A percentile compares a stretch with the other conserved stretches of the same genome.
These are phyloP conservation scores for Porites australiensis DNA, from an alignment of 64 coral and sea anemone species.

Conservation along the genomic window DNA sequence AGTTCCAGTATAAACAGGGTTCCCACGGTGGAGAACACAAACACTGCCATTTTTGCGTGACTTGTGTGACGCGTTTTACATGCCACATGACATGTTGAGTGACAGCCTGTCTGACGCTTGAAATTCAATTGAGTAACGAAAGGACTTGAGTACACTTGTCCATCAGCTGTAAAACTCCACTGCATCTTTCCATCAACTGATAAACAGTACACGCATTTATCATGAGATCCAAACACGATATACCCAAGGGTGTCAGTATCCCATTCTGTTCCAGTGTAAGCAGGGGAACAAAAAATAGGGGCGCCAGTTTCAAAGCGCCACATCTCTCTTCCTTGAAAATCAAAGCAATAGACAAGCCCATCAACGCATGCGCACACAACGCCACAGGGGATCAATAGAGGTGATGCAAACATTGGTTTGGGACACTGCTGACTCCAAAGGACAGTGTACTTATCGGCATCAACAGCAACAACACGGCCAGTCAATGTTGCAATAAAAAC, in stretches of 20 bases:
- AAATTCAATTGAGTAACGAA: slow-evolving; percentile 49
- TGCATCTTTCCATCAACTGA: slow-evolving; percentile 57
- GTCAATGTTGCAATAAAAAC: slow-evolving; percentile 81
- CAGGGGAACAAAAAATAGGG: slow-evolving; percentile 83
- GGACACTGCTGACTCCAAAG: slow-evolving; percentile 77
- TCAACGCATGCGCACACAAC: slow-evolving; percentile 79
- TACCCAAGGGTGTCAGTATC: neutral
- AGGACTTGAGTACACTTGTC: slow-evolving; percentile 88
- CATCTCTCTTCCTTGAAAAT: slow-evolving; percentile 27
- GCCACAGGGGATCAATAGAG: slow-evolving; percentile 47
- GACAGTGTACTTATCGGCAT: slow-evolving; percentile 28
- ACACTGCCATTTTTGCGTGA: slow-evolving; percentile 5
- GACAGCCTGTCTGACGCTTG: neutral
- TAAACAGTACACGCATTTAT: slow-evolving; percentile 79
- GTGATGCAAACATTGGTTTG: slow-evolving; percentile 94
- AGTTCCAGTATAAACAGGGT: slow-evolving; percentile 75
- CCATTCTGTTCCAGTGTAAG: neutral
- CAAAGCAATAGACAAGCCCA: slow-evolving; percentile 71
- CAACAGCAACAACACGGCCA: slow-evolving; percentile 71
- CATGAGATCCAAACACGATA: slow-evolving; percentile 88
- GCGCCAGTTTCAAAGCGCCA: slow-evolving; percentile 73
- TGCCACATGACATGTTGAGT: neutral
- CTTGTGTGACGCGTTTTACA: neutral
- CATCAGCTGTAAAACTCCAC: slow-evolving; percentile 79
- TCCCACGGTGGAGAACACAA: slow-evolving; percentile 74